Percentiles rank a stretch among this genome's conserved stretches.
phyloP scores from a whole-genome alignment of 2,888 invertebrate species.

The Cataglyphis altisquamis region DNA sequence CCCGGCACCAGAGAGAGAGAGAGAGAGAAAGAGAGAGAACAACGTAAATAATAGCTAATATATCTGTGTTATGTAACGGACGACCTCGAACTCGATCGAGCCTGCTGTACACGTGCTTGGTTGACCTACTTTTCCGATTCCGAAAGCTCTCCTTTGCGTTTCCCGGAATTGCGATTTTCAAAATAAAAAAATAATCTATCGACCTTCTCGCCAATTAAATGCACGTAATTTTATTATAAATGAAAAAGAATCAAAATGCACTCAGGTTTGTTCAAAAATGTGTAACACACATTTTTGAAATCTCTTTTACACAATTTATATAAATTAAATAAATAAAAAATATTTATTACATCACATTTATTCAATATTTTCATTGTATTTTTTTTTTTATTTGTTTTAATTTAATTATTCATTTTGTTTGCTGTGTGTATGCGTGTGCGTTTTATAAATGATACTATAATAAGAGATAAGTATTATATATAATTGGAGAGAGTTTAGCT shows the following conservation, averaged over 20 bases:
- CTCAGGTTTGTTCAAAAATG: background rate
- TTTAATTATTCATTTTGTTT: background rate
- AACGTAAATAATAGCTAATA: constrained; percentile 72
- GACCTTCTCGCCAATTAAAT: background rate
- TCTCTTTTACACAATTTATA: background rate
- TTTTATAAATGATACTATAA: constrained; percentile 17
- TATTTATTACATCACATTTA: background rate
- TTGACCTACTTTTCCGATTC: constrained; percentile 63
- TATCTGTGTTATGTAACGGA: constrained; percentile 69
- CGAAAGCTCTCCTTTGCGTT: constrained; percentile 49
- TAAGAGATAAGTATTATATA: constrained; percentile 27
- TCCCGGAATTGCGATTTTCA: background rate
- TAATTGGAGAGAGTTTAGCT: constrained; percentile 18
- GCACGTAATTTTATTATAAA: background rate
- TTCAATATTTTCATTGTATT: background rate
- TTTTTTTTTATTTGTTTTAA: constrained; percentile 2
- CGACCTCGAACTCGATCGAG: constrained; percentile 73
- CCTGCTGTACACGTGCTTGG: constrained; percentile 60
- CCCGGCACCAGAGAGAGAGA: constrained; percentile 55
- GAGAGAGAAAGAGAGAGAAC: constrained; percentile 29
- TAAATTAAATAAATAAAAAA: background rate
- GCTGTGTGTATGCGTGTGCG: no score
- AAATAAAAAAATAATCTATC: background rate
- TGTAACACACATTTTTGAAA: background rate
- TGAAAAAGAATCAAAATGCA: background rate